Evolutionary conservation across 2,888 invertebrate genomes (phyloP).

Genomic region (Xanthorhoe spadicearia): DNA sequence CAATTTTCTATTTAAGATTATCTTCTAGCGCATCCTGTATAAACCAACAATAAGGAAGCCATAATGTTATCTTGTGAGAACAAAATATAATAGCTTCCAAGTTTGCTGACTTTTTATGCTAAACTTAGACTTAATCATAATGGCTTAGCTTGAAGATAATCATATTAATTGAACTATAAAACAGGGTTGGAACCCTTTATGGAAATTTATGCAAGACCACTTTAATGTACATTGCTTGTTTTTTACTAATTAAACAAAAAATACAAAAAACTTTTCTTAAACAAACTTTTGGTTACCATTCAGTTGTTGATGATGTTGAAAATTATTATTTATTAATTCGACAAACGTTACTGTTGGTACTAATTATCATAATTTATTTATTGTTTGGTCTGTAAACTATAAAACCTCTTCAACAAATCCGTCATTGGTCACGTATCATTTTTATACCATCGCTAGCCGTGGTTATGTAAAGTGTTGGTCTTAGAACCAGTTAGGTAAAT

Average conservation of each 20-base stretch:
- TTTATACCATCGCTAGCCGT: slow-evolving; percentile 15
- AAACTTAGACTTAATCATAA: slow-evolving; percentile 59
- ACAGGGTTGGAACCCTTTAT: slow-evolving; percentile 59
- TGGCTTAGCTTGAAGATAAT: slow-evolving; percentile 27
- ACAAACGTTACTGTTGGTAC: too few species aligned
- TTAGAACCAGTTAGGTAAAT: slow-evolving; percentile 80
- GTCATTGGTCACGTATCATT: slow-evolving; percentile 6
- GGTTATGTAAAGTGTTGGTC: slow-evolving; percentile 62
- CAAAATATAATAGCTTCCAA: slow-evolving; percentile 26
- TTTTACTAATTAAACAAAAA: too few species aligned
- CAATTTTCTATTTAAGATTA: background rate
- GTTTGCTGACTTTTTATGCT: slow-evolving; percentile 56
- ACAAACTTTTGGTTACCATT: too few species aligned
- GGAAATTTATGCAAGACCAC: background rate
- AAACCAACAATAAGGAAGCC: slow-evolving; percentile 23
- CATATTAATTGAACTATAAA: slow-evolving; percentile 78
- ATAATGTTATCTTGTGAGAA: slow-evolving; percentile 26
- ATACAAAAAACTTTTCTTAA: too few species aligned
- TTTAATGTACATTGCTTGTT: background rate
- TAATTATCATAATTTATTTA: too few species aligned
- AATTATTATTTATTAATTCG: too few species aligned
- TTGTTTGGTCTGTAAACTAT: too few species aligned
- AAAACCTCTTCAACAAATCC: background rate
- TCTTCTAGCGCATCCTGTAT: background rate
- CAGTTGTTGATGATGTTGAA: too few species aligned